Base-by-base conservation (phyloP, 2,113 vertebrate genomes). In the Oreochromis spilurus region DNA sequence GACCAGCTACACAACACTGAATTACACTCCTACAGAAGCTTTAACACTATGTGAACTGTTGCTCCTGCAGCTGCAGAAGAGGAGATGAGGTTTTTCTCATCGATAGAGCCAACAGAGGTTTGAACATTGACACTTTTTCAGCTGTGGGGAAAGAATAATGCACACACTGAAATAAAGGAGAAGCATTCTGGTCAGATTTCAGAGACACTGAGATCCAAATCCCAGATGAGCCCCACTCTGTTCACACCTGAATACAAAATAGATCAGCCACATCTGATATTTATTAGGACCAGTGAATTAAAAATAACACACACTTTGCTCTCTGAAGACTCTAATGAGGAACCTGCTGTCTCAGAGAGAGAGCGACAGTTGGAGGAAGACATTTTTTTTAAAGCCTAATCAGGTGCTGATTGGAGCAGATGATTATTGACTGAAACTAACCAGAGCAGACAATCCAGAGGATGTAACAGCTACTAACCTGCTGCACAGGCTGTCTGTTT, bases 361-460 rank as follows among this genome's bases (percentile, higher is more conserved):
- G 8, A 24, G 3, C 24, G 12, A 67, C 19, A 40, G 36, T 62
- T 34, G 31, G 34, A 34, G 9, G 29, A 62, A 1, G 58, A 62
- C 0, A 1, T 38, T 38, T 65, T 43, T 65, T 65, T 43, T 24
- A 43, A 70, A 43, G 38, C 1, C 38, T 43, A 24, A 45, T 45
- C 14, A 11, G 9, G 24, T 29, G 24, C 24, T 29, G 70, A 75
- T 11, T 48, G 9, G 14, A 48, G 24, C 24, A 29, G 67, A 75
- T 48, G 9, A 75, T 45, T 29, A 45, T 10, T 10, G 21, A 45
- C 10, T 70, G 38, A 70, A 70, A 26, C 38, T 45, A 70, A 67
- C 0, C 62, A 2, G 0, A 45, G 21, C 13, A 0, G 38, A 45
- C n/a, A 72, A 72, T 72, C 67, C 0, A 72, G n/a, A 16, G 21